Evolutionary conservation across 2,888 invertebrate species (phyloP).

Genomic region (Oscheius sp.): DNA sequence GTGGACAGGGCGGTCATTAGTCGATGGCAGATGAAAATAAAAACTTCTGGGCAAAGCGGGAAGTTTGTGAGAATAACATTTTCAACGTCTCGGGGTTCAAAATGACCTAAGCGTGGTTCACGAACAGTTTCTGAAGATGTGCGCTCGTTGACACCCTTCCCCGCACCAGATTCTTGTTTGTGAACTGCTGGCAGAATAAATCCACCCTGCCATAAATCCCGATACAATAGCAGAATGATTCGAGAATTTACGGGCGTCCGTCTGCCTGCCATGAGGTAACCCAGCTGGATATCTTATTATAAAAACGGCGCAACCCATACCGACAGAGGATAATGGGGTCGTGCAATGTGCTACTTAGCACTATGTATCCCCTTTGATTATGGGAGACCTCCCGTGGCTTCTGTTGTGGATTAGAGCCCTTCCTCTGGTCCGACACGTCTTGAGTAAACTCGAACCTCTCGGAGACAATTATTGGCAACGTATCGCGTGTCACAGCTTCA

Average conservation of each 20-base stretch:
- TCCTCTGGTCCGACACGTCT: conserved; percentile 5
- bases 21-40: not conserved
- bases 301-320: no score
- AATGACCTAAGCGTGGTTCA: no score
- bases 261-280: conserved; percentile 15
- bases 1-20: not conserved
- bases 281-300: no score
- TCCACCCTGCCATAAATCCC: conserved; percentile 26
- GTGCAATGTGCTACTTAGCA: conserved; percentile 13
- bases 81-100: no score
- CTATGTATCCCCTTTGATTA: not conserved
- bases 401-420: not conserved
- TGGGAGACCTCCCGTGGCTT: not conserved
- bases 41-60: no score
- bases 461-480: conserved; percentile 25
- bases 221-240: conserved; percentile 35
- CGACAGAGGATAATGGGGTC: conserved; percentile 14
- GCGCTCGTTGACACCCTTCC: not conserved
- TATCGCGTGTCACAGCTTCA: conserved; percentile 34
- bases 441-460: conserved; percentile 22
- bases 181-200: not conserved
- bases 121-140: no score
- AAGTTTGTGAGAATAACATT: no score
- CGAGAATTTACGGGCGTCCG: conserved; percentile 33
- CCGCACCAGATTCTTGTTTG: not conserved